Percentiles rank a stretch among this genome's conserved stretches.
phyloP scores from a whole-genome alignment of 2,113 vertebrate species.

The Rhea americana region DNA sequence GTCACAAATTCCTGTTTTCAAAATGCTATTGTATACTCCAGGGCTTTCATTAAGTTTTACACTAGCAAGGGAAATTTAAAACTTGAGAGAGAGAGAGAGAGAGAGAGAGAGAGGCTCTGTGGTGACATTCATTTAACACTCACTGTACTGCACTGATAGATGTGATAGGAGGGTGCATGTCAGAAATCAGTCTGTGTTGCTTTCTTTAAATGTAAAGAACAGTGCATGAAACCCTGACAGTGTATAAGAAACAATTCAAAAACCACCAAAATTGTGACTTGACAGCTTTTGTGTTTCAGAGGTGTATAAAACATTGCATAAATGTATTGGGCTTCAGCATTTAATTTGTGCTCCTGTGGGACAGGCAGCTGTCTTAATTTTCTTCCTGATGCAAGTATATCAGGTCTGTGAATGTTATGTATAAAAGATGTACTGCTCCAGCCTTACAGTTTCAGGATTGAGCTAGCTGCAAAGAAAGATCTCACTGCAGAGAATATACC shows the following conservation, averaged over 20 bases:
- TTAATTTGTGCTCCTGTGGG: background rate
- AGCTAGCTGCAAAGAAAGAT: conserved; percentile 13
- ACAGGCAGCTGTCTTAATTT: conserved; percentile 43
- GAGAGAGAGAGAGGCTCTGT: conserved; percentile 57
- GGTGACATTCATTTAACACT: conserved; percentile 60
- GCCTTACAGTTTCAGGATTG: background rate
- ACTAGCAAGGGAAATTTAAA: conserved; percentile 80
- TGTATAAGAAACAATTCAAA: conserved; percentile 69
- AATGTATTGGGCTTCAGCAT: background rate
- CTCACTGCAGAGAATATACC: background rate
- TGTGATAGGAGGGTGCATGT: conserved; percentile 36
- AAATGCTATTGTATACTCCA: conserved; percentile 81
- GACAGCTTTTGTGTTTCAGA: conserved; percentile 52
- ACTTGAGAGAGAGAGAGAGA: conserved; percentile 56
- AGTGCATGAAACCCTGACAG: conserved; percentile 52
- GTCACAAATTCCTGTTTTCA: conserved; percentile 82
- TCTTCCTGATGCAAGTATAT: conserved; percentile 16
- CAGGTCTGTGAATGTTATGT: background rate
- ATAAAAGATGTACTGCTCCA: conserved; percentile 30
- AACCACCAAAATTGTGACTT: conserved; percentile 54
- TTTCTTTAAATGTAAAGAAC: conserved; percentile 63
- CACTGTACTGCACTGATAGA: conserved; percentile 50
- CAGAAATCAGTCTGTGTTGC: conserved; percentile 32
- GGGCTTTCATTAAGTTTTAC: conserved; percentile 82
- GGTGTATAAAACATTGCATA: background rate